Evolutionary conservation across 1,140 invertebrate genomes (phyloP).

Genomic region (Teleopsis dalmanni): DNA sequence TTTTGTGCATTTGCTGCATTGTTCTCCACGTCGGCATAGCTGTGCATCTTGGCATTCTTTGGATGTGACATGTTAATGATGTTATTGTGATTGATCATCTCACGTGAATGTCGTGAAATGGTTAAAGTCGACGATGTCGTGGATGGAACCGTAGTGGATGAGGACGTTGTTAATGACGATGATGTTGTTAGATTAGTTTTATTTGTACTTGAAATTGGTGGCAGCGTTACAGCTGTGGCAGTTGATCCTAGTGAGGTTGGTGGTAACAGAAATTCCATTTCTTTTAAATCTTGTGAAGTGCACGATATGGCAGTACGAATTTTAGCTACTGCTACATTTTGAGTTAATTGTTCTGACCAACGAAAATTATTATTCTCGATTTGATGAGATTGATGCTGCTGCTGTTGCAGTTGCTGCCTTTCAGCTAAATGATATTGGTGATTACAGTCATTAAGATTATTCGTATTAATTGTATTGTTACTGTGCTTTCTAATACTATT

Average conservation of each 20-base stretch:
- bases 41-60: slow-evolving; percentile 7
- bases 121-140: slow-evolving; percentile 12
- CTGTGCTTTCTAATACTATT: slow-evolving; percentile 8
- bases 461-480: not conserved
- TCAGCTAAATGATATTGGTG: not conserved
- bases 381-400: not conserved
- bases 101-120: slow-evolving; percentile 33
- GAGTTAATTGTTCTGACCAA: slow-evolving; percentile 34
- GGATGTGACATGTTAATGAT: slow-evolving; percentile 16
- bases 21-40: not conserved
- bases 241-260: slow-evolving; percentile 15
- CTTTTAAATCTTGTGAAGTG: slow-evolving; percentile 27
- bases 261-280: slow-evolving; percentile 46
- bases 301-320: slow-evolving; percentile 31
- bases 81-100: slow-evolving; percentile 16
- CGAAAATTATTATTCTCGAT: slow-evolving; percentile 19
- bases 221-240: slow-evolving; percentile 6
- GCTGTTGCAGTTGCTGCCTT: not conserved
- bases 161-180: not conserved
- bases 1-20: slow-evolving; percentile 16
- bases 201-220: not conserved
- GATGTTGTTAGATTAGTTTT: not conserved
- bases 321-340: slow-evolving; percentile 30
- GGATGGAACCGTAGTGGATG: too few relatives aligned
- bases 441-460: not conserved